Conservation (phyloP, 2,888 invertebrate genomes). For the Pogonocherus hispidulus region DNA sequence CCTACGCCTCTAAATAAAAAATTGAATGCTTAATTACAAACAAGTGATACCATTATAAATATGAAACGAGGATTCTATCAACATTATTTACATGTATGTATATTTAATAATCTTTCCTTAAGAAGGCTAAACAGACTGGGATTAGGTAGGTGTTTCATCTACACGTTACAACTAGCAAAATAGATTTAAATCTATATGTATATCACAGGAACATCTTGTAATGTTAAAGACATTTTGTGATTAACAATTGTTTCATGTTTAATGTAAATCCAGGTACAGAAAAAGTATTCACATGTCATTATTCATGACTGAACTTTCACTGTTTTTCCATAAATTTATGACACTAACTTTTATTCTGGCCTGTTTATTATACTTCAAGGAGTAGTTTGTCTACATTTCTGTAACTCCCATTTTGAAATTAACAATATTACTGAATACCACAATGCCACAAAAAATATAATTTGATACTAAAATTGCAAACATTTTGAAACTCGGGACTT, state of each 20-base stretch:
- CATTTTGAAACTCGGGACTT: too few species aligned
- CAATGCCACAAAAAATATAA: too few species aligned
- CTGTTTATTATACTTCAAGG: too few species aligned
- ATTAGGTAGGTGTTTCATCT: constrained; percentile 3
- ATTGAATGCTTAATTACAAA: not conserved
- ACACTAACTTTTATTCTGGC: too few species aligned
- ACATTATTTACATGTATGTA: not conserved
- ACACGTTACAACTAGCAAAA: constrained; percentile 14
- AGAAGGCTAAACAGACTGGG: not conserved
- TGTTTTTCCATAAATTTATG: too few species aligned
- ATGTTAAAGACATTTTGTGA: constrained; percentile 25
- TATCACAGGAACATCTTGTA: constrained; percentile 30
- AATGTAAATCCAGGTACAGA: too few species aligned
- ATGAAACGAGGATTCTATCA: not conserved
- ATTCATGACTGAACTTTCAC: too few species aligned
- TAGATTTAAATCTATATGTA: constrained; percentile 19
- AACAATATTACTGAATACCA: too few species aligned
- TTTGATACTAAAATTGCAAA: too few species aligned
- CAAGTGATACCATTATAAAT: not conserved
- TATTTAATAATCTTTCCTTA: not conserved
- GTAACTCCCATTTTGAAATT: too few species aligned
- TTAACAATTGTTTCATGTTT: constrained; percentile 8
- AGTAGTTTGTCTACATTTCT: too few species aligned
- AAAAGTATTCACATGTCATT: too few species aligned
- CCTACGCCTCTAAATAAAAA: not conserved